Conservation (phyloP, 2,113 vertebrate species). For the Odontophorus gujanensis region DNA sequence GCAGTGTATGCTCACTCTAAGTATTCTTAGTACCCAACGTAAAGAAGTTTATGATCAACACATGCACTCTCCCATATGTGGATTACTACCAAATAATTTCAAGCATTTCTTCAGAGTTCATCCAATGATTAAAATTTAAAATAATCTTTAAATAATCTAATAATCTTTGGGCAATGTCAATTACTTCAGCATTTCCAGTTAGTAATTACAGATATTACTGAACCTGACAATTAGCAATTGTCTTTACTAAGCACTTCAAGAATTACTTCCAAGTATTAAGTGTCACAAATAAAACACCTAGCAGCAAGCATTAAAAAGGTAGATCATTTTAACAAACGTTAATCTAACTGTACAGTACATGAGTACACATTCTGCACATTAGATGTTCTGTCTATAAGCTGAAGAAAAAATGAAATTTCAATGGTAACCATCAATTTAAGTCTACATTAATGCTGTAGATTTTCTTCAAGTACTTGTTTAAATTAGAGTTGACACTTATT, state of each 20-base stretch:
- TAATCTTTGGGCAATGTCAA: neutral
- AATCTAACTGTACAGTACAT: neutral
- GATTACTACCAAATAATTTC: neutral
- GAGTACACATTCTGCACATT: neutral
- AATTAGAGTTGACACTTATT: constrained; percentile 65
- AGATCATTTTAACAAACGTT: neutral
- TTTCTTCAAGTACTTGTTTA: constrained; percentile 65
- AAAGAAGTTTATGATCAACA: neutral
- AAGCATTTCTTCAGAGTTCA: constrained; percentile 12
- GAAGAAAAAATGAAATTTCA: constrained; percentile 39
- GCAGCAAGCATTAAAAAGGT: neutral
- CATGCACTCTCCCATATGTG: neutral
- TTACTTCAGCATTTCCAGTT: neutral
- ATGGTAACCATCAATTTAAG: constrained; percentile 52
- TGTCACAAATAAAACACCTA: constrained; percentile 1
- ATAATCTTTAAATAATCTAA: neutral
- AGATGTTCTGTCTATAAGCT: neutral
- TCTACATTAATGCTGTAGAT: constrained; percentile 48
- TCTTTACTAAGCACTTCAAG: neutral
- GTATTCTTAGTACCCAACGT: neutral
- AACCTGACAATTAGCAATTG: constrained; percentile 36
- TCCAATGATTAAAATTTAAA: constrained; percentile 6
- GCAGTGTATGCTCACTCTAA: neutral
- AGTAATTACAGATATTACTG: constrained; percentile 4
- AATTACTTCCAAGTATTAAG: neutral